phyloP scores from a whole-genome alignment of 1,140 invertebrate species.

The Sitobion miscanthi region DNA sequence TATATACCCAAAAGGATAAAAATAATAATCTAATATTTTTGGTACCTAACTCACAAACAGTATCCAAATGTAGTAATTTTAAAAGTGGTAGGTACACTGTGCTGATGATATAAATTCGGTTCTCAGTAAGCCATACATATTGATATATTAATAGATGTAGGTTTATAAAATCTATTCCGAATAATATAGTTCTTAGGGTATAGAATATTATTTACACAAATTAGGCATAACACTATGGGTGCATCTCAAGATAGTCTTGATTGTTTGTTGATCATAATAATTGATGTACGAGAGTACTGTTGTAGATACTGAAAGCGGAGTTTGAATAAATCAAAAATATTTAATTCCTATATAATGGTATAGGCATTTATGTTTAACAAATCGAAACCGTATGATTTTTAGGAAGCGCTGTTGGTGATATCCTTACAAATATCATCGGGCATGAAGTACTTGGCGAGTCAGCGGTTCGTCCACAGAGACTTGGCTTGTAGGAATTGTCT shows the following conservation, averaged over 20 bases:
- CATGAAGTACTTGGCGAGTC: conserved; percentile 86
- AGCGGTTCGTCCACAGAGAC: conserved; percentile 91
- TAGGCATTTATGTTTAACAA: neutral
- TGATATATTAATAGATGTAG: neutral
- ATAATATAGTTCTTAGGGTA: neutral
- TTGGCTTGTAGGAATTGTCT: conserved; percentile 90
- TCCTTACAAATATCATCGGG: conserved; percentile 80
- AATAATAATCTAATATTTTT: too few relatives aligned
- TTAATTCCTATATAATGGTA: neutral
- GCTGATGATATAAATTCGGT: neutral
- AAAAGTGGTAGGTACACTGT: neutral
- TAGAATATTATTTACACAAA: neutral
- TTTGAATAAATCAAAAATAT: neutral
- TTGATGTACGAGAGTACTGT: neutral
- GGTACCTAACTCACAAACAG: too few relatives aligned
- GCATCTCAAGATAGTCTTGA: neutral
- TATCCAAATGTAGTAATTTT: too few relatives aligned
- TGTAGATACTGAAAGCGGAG: neutral
- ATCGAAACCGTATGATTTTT: conserved; percentile 14
- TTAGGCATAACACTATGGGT: too few relatives aligned
- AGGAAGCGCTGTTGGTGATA: conserved; percentile 72
- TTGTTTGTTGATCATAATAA: neutral
- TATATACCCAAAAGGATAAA: too few relatives aligned
- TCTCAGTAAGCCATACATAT: neutral
- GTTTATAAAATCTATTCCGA: neutral